Conservation (phyloP, 2,888 invertebrate species). For the Dicyrtomina minuta region DNA sequence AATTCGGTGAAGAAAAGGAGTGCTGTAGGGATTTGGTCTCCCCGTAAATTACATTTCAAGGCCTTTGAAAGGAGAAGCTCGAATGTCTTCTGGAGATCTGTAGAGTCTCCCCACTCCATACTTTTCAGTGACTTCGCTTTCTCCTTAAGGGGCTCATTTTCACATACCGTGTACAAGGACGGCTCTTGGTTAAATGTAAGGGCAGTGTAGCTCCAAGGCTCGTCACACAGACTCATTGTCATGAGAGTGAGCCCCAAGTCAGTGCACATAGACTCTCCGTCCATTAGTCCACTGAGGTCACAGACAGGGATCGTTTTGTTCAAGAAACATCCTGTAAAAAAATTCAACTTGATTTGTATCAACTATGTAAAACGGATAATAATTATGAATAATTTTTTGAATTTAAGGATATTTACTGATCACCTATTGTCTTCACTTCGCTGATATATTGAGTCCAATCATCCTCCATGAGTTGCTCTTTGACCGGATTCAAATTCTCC, state of each 20-base stretch:
- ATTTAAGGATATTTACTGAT: too few relatives aligned
- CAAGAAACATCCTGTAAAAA: slow-evolving; percentile 20
- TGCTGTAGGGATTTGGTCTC: slow-evolving; percentile 39
- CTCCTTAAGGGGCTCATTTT: slow-evolving; percentile 24
- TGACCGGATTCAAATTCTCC: too few relatives aligned
- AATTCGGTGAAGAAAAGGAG: slow-evolving; percentile 46
- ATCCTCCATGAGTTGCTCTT: slow-evolving; percentile 26
- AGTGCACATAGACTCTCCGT: slow-evolving; percentile 41
- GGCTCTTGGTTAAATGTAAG: slow-evolving; percentile 41
- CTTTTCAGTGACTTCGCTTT: slow-evolving; percentile 17
- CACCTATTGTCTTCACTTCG: slow-evolving; percentile 35
- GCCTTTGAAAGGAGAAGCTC: slow-evolving; percentile 36
- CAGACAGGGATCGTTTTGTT: slow-evolving; percentile 39
- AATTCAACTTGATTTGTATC: not conserved
- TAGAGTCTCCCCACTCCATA: slow-evolving; percentile 47
- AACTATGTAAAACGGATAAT: not conserved
- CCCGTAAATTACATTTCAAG: slow-evolving; percentile 28
- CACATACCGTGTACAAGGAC: slow-evolving; percentile 19
- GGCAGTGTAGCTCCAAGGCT: slow-evolving; percentile 39
- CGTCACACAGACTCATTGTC: slow-evolving; percentile 31
- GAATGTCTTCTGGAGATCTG: slow-evolving; percentile 40
- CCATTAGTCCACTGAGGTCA: slow-evolving; percentile 47
- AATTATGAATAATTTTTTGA: too few relatives aligned
- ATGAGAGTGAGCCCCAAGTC: slow-evolving; percentile 45
- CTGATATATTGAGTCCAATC: slow-evolving; percentile 43